Conservation (phyloP, 2,113 vertebrate species). For the Hucho hucho region DNA sequence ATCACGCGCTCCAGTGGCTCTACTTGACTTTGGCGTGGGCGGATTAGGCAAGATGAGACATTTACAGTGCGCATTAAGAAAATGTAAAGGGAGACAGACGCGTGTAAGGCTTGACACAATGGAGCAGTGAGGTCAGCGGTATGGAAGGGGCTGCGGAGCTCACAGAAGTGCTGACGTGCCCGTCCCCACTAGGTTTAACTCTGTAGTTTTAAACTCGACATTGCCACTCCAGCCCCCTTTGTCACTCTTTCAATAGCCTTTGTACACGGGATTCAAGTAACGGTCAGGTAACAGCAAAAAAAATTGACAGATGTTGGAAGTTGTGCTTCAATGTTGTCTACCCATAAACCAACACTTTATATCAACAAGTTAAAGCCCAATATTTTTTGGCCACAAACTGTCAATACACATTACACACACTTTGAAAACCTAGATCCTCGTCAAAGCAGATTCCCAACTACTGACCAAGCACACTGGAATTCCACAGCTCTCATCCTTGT, state of each 20-base stretch:
- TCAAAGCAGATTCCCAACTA: too few species aligned
- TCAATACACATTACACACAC: too few species aligned
- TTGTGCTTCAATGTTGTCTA: neutral
- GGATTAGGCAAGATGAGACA: neutral
- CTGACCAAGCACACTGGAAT: neutral
- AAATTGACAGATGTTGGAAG: neutral
- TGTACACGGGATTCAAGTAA: slow-evolving; percentile 23
- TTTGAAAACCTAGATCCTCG: too few species aligned
- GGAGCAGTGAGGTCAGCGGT: slow-evolving; percentile 63
- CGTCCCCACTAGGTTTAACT: slow-evolving; percentile 47
- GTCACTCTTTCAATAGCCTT: slow-evolving; percentile 32
- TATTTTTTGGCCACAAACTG: too few species aligned
- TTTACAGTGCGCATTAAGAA: slow-evolving; percentile 11
- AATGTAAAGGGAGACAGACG: neutral
- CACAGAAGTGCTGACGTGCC: slow-evolving; percentile 71
- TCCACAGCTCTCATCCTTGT: neutral
- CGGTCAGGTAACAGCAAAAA: slow-evolving; percentile 11
- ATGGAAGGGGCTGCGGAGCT: slow-evolving; percentile 38
- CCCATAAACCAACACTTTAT: neutral
- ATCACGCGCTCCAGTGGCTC: too few species aligned
- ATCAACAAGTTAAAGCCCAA: neutral
- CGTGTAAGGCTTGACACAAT: slow-evolving; percentile 50
- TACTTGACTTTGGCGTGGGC: neutral
- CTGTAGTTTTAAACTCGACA: slow-evolving; percentile 16
- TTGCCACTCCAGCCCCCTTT: slow-evolving; percentile 20